Base-by-base conservation (phyloP, 2,113 vertebrate species). In the Progne subis region DNA sequence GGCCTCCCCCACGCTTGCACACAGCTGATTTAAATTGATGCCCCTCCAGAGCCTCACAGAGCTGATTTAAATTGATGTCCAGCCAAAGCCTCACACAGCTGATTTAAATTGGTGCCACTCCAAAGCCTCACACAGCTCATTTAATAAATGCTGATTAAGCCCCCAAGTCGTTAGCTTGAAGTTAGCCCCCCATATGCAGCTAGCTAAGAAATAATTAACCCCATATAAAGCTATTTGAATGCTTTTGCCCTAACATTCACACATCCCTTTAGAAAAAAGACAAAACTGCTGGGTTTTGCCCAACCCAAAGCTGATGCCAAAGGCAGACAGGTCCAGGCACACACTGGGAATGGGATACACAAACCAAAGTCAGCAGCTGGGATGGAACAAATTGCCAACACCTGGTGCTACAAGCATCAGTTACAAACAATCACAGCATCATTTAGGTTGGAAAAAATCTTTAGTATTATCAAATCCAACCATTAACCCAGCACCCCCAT, bases 191-290 rank as follows among this genome's bases (percentile, higher is more conserved):
- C 0, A 37, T 1, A 41, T 8, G 21, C 17, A 53, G 41, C 3
- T 14, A 6, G 25, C 57, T 7, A 47, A 72, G 16, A 34, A 75
- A 41, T 21, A 41, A 53, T 21, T 39, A 75, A 47, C 19, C 6
- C 17, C 17, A 5, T 12, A 17, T 10, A 24, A 24, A 46, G 28
- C 5, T 8, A 5, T 37, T 53, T 6, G 20, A 56, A n/a, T 3
- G 29, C 3, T 26, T 52, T n/a, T 1, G 2, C 4, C 16, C 3
- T 6, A 49, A 17, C 1, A 1, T 12, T 74, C 11, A 5, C 5
- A 9, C 6, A 14, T 14, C 4, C 15, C 43, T 41, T n/a, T 21
- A 5, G 2, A 39, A 60, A 69, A 64, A 52, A 32, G 7, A 12
- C 8, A 9, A 31, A 41, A 12, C 21, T 5, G 4, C 11, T 32